Percentiles rank a stretch among this genome's conserved stretches.
These are phyloP conservation scores for Drosophila bocki DNA, from an alignment of 1,140 invertebrate genomes.

Conservation along the genomic window DNA sequence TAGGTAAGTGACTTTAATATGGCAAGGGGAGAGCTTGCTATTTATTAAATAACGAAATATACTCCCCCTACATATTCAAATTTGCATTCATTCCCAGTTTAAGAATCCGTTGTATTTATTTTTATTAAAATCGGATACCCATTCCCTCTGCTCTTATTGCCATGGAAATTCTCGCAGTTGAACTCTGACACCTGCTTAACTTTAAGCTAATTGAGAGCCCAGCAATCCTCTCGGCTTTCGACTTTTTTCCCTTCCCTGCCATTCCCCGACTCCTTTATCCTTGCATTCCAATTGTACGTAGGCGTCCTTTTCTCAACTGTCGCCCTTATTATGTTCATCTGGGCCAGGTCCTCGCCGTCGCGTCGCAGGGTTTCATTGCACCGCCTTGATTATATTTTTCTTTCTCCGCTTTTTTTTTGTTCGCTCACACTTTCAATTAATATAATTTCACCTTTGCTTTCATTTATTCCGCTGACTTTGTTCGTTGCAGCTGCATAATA, in stretches of 20 bases:
- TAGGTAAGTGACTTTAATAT: no score
- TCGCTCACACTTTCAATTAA: constrained; percentile 63
- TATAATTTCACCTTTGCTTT: constrained; percentile 70
- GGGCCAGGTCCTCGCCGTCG: not conserved
- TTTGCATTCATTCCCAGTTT: not conserved
- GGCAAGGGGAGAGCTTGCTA: no score
- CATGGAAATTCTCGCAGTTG: not conserved
- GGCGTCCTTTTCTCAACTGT: constrained; percentile 44
- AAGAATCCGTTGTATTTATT: not conserved
- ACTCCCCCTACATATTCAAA: not conserved
- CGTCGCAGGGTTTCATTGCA: constrained; percentile 15
- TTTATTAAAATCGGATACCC: not conserved
- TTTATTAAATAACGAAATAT: not conserved
- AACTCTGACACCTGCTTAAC: constrained; percentile 30
- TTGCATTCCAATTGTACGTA: constrained; percentile 37
- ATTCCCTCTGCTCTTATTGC: no score
- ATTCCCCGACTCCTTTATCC: constrained; percentile 12
- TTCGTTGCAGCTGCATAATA: constrained; percentile 66
- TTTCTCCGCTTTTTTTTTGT: constrained; percentile 26
- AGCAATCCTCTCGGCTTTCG: constrained; percentile 20
- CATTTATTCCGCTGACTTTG: constrained; percentile 47
- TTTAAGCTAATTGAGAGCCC: constrained; percentile 43
- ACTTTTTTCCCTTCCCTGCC: constrained; percentile 10
- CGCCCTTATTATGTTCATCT: constrained; percentile 33
- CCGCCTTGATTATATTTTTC: constrained; percentile 33